phyloP scores from a whole-genome alignment of 1,140 invertebrate species.

The Microplitis mediator region DNA sequence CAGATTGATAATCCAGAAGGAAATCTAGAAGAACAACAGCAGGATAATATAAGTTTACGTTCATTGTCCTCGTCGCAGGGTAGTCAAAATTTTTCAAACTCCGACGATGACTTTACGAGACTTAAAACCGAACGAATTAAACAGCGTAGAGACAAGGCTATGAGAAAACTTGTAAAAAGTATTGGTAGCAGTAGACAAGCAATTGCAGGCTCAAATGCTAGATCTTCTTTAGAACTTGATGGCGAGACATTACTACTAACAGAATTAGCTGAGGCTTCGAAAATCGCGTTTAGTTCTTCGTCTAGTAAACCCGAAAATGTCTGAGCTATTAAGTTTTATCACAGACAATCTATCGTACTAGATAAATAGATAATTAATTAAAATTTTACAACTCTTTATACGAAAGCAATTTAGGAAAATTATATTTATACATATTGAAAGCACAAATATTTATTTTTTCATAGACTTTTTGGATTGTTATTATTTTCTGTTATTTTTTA shows the following conservation, averaged over 20 bases:
- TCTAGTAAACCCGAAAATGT: neutral
- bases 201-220: slow-evolving; percentile 1
- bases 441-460: too few species aligned
- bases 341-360: neutral
- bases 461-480: too few species aligned
- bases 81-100: slow-evolving; percentile 24
- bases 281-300: slow-evolving; percentile 16
- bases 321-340: too few species aligned
- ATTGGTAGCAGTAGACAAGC: slow-evolving; percentile 48
- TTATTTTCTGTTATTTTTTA: too few species aligned
- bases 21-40: slow-evolving; percentile 12
- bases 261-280: slow-evolving; percentile 43
- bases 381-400: too few species aligned
- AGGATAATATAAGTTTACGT: slow-evolving; percentile 33
- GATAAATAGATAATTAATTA: neutral
- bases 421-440: too few species aligned
- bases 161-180: slow-evolving; percentile 59
- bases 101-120: slow-evolving; percentile 63
- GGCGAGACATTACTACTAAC: slow-evolving; percentile 42
- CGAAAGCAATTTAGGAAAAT: too few species aligned
- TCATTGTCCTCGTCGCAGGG: slow-evolving; percentile 28
- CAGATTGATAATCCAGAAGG: neutral
- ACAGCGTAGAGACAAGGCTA: slow-evolving; percentile 56
- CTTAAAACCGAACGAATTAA: slow-evolving; percentile 61
- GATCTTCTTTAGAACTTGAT: slow-evolving; percentile 34